Percentiles rank a stretch among this genome's conserved stretches.
Conservation (phyloP, 2,113 vertebrate genomes). For the Heterotis niloticus region DNA sequence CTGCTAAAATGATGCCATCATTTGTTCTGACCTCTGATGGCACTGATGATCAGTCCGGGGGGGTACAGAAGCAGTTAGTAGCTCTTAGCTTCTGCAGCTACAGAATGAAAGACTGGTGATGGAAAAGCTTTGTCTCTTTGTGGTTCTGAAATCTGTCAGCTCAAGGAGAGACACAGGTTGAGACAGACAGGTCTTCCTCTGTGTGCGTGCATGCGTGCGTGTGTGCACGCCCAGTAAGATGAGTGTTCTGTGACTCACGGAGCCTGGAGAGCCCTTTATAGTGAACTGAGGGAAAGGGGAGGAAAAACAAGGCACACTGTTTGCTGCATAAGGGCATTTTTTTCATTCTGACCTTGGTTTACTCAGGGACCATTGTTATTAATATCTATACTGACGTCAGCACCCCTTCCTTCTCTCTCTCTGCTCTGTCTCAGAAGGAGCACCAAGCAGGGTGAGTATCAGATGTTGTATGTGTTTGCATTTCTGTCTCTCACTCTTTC, state of each 20-base stretch:
- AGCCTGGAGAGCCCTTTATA: neutral
- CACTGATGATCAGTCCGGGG: too few relatives aligned
- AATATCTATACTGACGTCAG: slow-evolving; percentile 63
- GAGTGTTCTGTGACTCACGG: neutral
- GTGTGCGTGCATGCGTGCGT: too few relatives aligned
- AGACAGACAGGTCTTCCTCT: too few relatives aligned
- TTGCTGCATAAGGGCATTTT: slow-evolving; percentile 42
- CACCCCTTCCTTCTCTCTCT: slow-evolving; percentile 32
- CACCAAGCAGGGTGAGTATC: slow-evolving; percentile 71
- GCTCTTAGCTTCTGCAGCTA: too few relatives aligned
- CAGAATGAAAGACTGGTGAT: too few relatives aligned
- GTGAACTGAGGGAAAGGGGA: slow-evolving; percentile 22
- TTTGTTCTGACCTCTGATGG: too few relatives aligned
- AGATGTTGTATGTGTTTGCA: slow-evolving; percentile 35
- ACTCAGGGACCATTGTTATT: slow-evolving; percentile 54
- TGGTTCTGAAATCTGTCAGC: too few relatives aligned
- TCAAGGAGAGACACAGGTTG: too few relatives aligned
- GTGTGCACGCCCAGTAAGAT: too few relatives aligned
- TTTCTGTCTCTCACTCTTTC: slow-evolving; percentile 19
- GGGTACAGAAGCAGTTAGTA: too few relatives aligned
- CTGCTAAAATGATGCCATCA: too few relatives aligned
- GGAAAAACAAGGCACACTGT: slow-evolving; percentile 42
- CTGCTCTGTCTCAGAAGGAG: slow-evolving; percentile 61
- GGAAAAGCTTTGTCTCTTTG: too few relatives aligned
- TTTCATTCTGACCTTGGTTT: slow-evolving; percentile 56